Percentiles rank a stretch among this genome's conserved stretches.
Evolutionary conservation across 2,797 vertebrate species (phyloP).

Genomic region (Cygnus olor): DNA sequence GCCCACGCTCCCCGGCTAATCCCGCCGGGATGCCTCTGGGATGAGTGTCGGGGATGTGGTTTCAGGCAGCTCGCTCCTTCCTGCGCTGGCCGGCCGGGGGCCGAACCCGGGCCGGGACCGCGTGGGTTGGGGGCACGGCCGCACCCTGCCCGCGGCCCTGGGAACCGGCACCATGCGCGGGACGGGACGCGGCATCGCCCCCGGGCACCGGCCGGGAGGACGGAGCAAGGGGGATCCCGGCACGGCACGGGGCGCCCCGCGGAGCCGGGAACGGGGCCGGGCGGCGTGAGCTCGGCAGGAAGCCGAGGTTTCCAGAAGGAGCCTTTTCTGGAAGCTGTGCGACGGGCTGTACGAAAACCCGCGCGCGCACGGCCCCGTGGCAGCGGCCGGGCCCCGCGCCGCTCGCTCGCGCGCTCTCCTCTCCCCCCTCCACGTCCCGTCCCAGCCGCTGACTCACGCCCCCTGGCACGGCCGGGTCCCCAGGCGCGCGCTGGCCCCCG

Average conservation of each 20-base stretch:
- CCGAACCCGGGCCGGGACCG: not conserved
- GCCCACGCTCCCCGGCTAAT: slow-evolving; percentile 80
- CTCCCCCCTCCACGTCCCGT: not conserved
- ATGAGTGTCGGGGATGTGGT: slow-evolving; percentile 76
- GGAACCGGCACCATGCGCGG: not conserved
- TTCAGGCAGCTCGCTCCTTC: slow-evolving; percentile 56
- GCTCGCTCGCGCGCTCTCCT: slow-evolving; percentile 10
- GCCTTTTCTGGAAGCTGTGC: slow-evolving; percentile 69
- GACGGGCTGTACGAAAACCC: slow-evolving; percentile 29
- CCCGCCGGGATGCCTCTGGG: slow-evolving; percentile 73
- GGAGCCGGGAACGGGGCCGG: not conserved
- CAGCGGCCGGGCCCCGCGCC: not conserved
- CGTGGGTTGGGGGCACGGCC: slow-evolving; percentile 49
- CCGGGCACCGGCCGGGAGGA: too few relatives aligned
- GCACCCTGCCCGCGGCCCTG: slow-evolving; percentile 26
- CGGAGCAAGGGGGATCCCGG: not conserved
- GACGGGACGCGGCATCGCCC: not conserved
- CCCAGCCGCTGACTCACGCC: slow-evolving; percentile 73
- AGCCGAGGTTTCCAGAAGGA: slow-evolving; percentile 43
- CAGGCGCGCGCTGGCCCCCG: not conserved
- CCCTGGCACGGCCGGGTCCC: slow-evolving; percentile 56
- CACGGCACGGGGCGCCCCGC: not conserved
- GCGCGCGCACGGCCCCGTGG: not conserved
- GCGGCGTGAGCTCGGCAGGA: not conserved
- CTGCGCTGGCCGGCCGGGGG: not conserved